These are phyloP conservation scores for Tyrannus savana DNA, from an alignment of 2,113 vertebrate species.

Conservation along the genomic window DNA sequence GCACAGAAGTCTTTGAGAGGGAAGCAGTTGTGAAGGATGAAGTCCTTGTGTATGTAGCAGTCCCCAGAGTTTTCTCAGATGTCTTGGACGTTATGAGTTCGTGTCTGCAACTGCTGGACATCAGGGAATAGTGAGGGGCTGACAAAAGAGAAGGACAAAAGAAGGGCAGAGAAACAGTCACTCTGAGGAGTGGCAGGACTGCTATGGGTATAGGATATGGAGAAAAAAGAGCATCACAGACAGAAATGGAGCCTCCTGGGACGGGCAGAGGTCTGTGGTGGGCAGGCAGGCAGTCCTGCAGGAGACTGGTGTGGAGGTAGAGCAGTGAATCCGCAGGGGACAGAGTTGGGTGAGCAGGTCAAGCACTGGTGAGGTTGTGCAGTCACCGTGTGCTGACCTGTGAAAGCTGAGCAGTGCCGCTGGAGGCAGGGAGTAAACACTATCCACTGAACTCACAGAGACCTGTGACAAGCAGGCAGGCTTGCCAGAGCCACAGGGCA, in stretches of 20 bases:
- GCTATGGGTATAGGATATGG: background rate
- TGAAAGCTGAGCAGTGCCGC: background rate
- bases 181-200: background rate
- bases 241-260: background rate
- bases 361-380: background rate
- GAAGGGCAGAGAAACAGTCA: background rate
- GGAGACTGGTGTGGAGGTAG: background rate
- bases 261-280: background rate
- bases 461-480: background rate
- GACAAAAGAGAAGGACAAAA: background rate
- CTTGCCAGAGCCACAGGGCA: background rate
- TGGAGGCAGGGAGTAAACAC: background rate
- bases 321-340: background rate
- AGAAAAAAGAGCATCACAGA: background rate
- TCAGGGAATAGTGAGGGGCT: background rate
- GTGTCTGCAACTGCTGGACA: background rate
- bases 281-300: fast-evolving
- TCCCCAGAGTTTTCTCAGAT: background rate
- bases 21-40: background rate
- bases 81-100: background rate
- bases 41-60: fast-evolving
- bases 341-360: background rate
- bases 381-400: background rate
- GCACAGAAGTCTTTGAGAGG: background rate
- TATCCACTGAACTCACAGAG: background rate